These are phyloP conservation scores for Trichonephila inaurata DNA, from an alignment of 1,140 invertebrate genomes.

Conservation along the genomic window DNA sequence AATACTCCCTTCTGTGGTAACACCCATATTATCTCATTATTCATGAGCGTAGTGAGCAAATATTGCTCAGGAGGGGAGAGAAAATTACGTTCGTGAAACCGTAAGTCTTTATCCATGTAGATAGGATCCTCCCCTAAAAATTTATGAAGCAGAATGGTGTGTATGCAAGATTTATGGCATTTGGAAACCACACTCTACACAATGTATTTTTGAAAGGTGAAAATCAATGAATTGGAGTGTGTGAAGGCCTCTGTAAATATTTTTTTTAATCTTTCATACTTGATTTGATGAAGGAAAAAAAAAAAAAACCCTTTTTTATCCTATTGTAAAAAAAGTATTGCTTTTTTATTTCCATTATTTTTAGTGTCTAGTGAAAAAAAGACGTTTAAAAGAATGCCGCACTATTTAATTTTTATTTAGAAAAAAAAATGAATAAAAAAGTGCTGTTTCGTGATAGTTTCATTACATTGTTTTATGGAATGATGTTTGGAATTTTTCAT, in stretches of 20 bases:
- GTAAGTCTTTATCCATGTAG: background rate
- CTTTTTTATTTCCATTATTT: too few species aligned
- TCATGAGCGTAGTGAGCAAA: constrained; percentile 37
- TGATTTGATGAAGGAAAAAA: background rate
- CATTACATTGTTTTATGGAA: too few species aligned
- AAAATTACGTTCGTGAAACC: constrained; percentile 3
- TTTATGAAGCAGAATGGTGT: background rate
- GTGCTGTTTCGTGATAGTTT: too few species aligned
- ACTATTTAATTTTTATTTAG: too few species aligned
- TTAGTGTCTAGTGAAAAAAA: too few species aligned
- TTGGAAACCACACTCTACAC: background rate
- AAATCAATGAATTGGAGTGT: constrained; percentile 34
- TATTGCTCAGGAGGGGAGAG: constrained; percentile 20
- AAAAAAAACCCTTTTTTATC: background rate
- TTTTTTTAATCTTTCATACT: background rate
- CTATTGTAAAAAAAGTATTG: too few species aligned
- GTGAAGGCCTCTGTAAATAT: constrained; percentile 41
- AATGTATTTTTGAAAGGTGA: background rate
- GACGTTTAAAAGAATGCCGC: too few species aligned
- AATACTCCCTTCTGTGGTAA: constrained; percentile 38
- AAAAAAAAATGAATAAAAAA: too few species aligned
- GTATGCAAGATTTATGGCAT: constrained; percentile 40
- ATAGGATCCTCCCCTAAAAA: constrained; percentile 8
- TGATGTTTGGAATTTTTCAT: too few species aligned
- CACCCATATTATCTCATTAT: constrained; percentile 71